Evolutionary conservation across 2,113 vertebrate genomes (phyloP), one percentile per base, ranked within the genome.

Genomic region (Rhabdomys dilectus): DNA sequence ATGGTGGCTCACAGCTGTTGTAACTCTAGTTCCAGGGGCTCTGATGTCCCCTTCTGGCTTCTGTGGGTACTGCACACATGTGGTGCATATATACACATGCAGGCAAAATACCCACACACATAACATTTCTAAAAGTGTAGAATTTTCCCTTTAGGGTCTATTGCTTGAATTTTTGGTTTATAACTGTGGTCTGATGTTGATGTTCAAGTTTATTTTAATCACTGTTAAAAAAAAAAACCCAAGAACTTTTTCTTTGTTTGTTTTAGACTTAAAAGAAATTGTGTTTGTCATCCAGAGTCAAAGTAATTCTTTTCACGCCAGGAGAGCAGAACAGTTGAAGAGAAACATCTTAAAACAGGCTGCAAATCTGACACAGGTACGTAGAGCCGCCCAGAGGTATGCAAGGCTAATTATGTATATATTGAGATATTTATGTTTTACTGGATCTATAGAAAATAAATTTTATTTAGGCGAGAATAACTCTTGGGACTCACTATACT

Each of bases 221-320:
- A 29, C 70, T 22, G 34, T 68, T 51, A 42, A 70, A 87, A 92
- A 89, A 93, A 75, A 60, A 80, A 26, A 7, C 45, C 15, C 93
- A 53, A 91, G 89, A 77, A 70, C 4, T 82, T 88, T 92, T 91
- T 92, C n/a, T 97, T 97, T 98, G 98, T 82, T 98, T 85, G 48
- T 98, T 98, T 97, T 98, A 99, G 99, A 99, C 97, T 98, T 99
- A 97, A 98, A 98, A 98, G 99, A 98, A 98, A 99, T 99, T 96
- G 98, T 99, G 73, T 99, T 99, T 98, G 97, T 99, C 98, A 99
- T 99, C 98, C 99, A 99, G 98, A 99, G 99, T 98, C 99, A 99
- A 97, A 99, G 99, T 97, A 99, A 99, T 98, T 98, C 99, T 96
- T 99, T 99, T 98, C 99, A 99, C 96, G 99, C 98, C 94, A 99